phyloP scores from a whole-genome alignment of 2,888 invertebrate genomes.

The Leptarthrus brevirostris region DNA sequence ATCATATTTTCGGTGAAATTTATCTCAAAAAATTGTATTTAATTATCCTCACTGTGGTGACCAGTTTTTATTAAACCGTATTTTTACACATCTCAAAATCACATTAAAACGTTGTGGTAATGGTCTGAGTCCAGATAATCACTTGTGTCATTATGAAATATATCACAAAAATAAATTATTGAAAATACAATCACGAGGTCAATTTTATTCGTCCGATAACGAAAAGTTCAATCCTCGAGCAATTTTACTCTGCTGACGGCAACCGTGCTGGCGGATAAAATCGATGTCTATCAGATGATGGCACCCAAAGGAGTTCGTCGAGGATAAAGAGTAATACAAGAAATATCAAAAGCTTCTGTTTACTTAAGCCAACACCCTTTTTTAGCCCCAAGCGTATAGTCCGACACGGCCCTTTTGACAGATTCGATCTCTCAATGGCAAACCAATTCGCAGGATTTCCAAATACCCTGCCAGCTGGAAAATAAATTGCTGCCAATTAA shows the following conservation, averaged over 20 bases:
- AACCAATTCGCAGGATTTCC: constrained; percentile 29
- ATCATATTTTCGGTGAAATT: too few species aligned
- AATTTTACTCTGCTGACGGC: constrained; percentile 14
- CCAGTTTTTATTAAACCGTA: too few species aligned
- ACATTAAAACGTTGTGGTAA: too few species aligned
- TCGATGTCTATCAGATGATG: constrained; percentile 25
- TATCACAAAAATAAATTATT: constrained; percentile 5
- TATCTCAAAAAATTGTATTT: too few species aligned
- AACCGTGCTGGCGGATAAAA: constrained; percentile 18
- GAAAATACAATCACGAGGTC: constrained; percentile 25
- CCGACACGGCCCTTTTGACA: constrained; percentile 28
- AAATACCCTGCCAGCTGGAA: constrained; percentile 15
- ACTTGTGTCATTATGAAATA: constrained; percentile 13
- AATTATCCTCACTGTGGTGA: too few species aligned
- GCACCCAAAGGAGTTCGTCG: constrained; percentile 31
- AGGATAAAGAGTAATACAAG: constrained; percentile 14
- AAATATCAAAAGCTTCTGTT: constrained; percentile 24
- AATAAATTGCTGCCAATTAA: constrained; percentile 43
- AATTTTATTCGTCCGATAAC: constrained; percentile 3
- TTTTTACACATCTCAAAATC: too few species aligned
- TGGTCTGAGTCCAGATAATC: neutral
- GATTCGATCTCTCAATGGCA: constrained; percentile 29
- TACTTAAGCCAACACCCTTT: constrained; percentile 38
- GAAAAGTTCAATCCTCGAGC: constrained; percentile 15
- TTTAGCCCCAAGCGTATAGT: neutral